Conservation (phyloP, 1,140 invertebrate genomes). For the Meloidogyne floridensis region DNA sequence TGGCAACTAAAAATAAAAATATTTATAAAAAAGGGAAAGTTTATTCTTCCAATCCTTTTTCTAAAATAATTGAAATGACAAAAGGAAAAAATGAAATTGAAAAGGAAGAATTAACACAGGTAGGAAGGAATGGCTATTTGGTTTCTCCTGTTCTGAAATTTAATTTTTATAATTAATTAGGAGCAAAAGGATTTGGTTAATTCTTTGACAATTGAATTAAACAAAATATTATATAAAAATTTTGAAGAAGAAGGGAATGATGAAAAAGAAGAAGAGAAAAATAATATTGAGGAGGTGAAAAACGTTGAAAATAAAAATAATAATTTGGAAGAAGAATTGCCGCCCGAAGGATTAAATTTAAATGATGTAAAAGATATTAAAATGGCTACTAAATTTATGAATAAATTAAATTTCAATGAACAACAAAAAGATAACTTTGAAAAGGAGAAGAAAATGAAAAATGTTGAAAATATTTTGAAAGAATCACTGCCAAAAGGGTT, state of each 20-base stretch:
- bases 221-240: not conserved
- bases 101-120: not conserved
- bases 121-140: too few relatives aligned
- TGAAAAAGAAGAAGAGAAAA: not conserved
- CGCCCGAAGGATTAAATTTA: too few relatives aligned
- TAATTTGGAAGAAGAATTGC: too few relatives aligned
- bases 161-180: not conserved
- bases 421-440: too few relatives aligned
- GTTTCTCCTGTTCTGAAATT: too few relatives aligned
- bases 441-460: too few relatives aligned
- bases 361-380: too few relatives aligned
- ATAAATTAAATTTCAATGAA: too few relatives aligned
- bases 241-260: not conserved
- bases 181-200: not conserved
- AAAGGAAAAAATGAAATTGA: not conserved
- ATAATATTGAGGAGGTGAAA: not conserved
- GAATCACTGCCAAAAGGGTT: not conserved
- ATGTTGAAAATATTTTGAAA: not conserved
- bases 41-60: not conserved
- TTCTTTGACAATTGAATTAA: not conserved
- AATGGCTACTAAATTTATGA: too few relatives aligned
- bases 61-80: not conserved
- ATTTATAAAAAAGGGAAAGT: not conserved
- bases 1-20: not conserved
- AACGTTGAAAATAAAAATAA: not conserved